Base-by-base conservation (phyloP, 2,113 vertebrate species). In the Brachyistius frenatus region DNA sequence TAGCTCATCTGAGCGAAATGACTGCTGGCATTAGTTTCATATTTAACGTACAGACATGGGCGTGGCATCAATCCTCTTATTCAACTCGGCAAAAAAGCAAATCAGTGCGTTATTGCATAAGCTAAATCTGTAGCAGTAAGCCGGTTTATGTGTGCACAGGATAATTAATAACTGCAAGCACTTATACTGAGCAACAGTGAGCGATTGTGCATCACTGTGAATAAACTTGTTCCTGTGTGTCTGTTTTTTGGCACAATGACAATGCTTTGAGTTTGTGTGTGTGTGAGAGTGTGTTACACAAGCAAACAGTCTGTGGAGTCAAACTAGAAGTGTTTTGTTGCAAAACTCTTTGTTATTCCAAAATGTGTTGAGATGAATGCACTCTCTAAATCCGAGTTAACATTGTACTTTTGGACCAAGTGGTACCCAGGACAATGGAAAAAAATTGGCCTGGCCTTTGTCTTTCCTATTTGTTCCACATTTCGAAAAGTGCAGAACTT, bases 401-500 rank as follows among this genome's bases (percentile, higher is more conserved):
- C 36, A 41, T 63, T 54, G 64, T 1, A 66, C 14, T 68, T 77
- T 47, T 65, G 53, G 47, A 78, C 23, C 53, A 54, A 68, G 55
- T 54, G 15, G 61, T n/a, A 49, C 8, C 52, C 50, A 37, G 35
- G n/a, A 32, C 9, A 11, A 9, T 30, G 31, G 15, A 16, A 50
- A 52, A 78, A 7, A 65, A 15, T 15, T n/a, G 46, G 30, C 56
- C 23, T 10, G 23, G 36, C 57, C 65, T 57, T 50, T 52, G 35
- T 54, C 62, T 16, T 46, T 13, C 32, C 75, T 52, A 37, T 78
- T 23, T 80, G 76, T 71, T 79, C 7, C 6, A 10, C 2, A n/a
- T 67, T 30, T 44, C 5, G 30, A 23, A 80, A 78, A 82, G 35
- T 55, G 30, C 66, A 64, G 33, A 54, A 76, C 7, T 56, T 65